Percentiles rank a stretch among this genome's conserved stretches.
Conservation (phyloP, 2,113 vertebrate genomes). For the Eptatretus burgeri region DNA sequence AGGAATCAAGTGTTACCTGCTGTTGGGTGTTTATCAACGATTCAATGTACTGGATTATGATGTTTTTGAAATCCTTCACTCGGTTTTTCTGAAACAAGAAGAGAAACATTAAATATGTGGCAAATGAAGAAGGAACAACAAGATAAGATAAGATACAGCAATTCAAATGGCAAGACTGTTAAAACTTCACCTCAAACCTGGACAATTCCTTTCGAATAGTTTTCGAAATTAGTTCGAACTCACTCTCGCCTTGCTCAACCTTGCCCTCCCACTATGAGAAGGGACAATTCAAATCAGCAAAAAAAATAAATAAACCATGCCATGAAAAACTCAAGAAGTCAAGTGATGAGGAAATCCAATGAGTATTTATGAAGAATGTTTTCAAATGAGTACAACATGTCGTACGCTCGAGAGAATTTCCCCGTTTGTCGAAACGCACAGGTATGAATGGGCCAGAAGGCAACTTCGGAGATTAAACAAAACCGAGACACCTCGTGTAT, state of each 20-base stretch:
- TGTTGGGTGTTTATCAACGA: slow-evolving; percentile 84
- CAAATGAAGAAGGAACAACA: slow-evolving; percentile 10
- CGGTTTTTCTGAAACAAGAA: slow-evolving; percentile 40
- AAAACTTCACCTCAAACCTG: slow-evolving; percentile 55
- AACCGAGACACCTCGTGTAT: slow-evolving; percentile 46
- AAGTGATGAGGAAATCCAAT: slow-evolving; percentile 1
- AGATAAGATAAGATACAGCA: slow-evolving; percentile 7
- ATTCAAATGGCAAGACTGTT: not conserved
- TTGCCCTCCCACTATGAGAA: slow-evolving; percentile 62
- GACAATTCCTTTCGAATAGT: slow-evolving; percentile 78
- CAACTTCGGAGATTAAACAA: not conserved
- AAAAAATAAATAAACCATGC: slow-evolving; percentile 9
- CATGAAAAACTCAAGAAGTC: slow-evolving; percentile 13
- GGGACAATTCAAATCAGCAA: slow-evolving; percentile 13
- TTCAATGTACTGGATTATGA: slow-evolving; percentile 84
- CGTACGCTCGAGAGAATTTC: not conserved
- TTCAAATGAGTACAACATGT: slow-evolving; percentile 5
- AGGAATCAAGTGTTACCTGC: slow-evolving; percentile 27
- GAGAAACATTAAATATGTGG: slow-evolving; percentile 8
- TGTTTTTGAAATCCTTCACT: slow-evolving; percentile 83
- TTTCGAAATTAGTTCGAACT: slow-evolving; percentile 94
- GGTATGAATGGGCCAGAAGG: not conserved
- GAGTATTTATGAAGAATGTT: slow-evolving; percentile 4
- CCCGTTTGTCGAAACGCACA: not conserved
- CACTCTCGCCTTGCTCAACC: slow-evolving; percentile 78